Base-by-base conservation (phyloP, 2,888 invertebrate genomes). In the Melinopterus prodromus region DNA sequence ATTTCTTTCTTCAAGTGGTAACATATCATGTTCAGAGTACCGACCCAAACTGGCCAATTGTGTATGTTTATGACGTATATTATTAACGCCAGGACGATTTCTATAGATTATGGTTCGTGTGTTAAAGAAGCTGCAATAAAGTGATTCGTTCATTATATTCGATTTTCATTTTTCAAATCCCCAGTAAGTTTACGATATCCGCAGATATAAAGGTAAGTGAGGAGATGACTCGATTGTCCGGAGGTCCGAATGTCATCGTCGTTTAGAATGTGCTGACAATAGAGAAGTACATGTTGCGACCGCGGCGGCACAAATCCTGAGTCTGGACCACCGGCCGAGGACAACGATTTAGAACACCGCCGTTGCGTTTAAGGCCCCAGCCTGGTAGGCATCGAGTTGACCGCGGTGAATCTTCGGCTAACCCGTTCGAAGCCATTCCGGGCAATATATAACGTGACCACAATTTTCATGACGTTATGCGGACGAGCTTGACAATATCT, bases 91-190 rank as follows among this genome's bases (percentile, higher is more conserved):
- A 53, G 12, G 53, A 53, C 53, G 53, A 53, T 53, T 53, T 53
- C 53, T 53, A 53, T 53, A 53, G 53, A 53, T 53, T 74, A 37
- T 82, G 81, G 82, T 84, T 87, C 88, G 88, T 89, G 89, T 89
- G 89, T 89, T 88, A 87, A 87, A 79, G 77, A 80, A 86, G 87
- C 87, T 89, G 89, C 89, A 89, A 89, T 89, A 89, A 89, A 88
- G 86, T 88, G 88, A 89, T 87, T 89, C 88, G 88, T 89, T 89
- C 88, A 88, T 89, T 89, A 86, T 77, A 74, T 71, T 26, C n/a
- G 35, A 69, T 69, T 15, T 79, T 77, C 72, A 53, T 80, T 26
- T 80, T 78, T n/a, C 12, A 16, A 36, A 76, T 37, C 72, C 81
- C 79, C 53, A 7, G 12, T 53, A 53, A 2, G 12, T 9, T 12